Evolutionary conservation across 2,797 vertebrate species (phyloP), one percentile per base, ranked within the genome.

Genomic region (Lagocephalus sceleratus): DNA sequence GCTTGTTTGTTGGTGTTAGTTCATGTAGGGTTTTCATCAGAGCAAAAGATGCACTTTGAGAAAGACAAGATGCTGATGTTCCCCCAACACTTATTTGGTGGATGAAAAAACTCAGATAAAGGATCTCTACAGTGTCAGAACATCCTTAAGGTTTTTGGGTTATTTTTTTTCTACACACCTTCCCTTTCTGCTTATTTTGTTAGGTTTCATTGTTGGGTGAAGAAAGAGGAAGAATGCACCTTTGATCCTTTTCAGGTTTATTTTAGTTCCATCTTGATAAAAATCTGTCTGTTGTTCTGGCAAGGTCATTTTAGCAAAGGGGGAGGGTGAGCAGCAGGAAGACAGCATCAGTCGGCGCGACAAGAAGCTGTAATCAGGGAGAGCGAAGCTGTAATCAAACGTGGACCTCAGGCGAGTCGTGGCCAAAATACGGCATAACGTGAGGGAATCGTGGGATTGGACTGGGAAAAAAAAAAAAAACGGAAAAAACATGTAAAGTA

Each of bases 261-360:
- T 35, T 35, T 35, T 35, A 2, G 32, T 35, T 35, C 12, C 32
- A 35, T 35, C 32, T 35, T 35, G 32, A 35, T 35, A 35, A 35
- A 35, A 35, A 1, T 3, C 32, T 14, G 1, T 35, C 32, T 14
- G 32, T 35, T 35, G 10, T 57, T 52, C 54, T 42, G 61, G 71
- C 81, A 87, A 86, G 81, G 83, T 86, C 81, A 78, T 57, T 54
- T 54, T 10, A 35, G 41, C 63, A 71, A 52, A 73, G 51, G 41
- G 40, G n/a, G 10, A 63, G 45, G 12, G 47, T 63, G 49, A 32
- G 44, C 7, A 17, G 50, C 42, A 48, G 67, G 65, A 63, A 76
- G 68, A 74, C 65, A 54, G 66, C 63, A 68, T 48, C 62, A 29
- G 65, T 72, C 67, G 68, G 42, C 0, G 19, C 79, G 73, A 79